These are phyloP conservation scores for Pterocles burchelli DNA, from an alignment of 2,113 vertebrate species.

Conservation along the genomic window DNA sequence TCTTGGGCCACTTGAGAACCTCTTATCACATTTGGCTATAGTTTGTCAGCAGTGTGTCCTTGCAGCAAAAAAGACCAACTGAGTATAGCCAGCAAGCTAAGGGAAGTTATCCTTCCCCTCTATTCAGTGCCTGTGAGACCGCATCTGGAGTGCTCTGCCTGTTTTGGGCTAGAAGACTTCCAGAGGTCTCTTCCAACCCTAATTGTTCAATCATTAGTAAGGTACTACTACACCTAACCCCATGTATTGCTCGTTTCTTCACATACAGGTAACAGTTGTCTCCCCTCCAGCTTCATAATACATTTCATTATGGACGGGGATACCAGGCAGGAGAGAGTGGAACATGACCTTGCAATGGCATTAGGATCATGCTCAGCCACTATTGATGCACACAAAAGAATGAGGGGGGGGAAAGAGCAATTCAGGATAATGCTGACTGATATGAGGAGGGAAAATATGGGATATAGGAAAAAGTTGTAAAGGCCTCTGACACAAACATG, in stretches of 20 bases:
- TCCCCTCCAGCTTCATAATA: accelerated
- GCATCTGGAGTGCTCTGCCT: neutral
- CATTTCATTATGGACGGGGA: neutral
- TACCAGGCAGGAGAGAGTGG: neutral
- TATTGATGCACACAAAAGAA: neutral
- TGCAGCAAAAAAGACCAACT: neutral
- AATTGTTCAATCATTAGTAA: neutral
- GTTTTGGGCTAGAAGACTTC: neutral
- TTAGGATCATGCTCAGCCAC: neutral
- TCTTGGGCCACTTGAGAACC: neutral
- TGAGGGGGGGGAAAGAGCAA: accelerated
- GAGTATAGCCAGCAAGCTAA: accelerated
- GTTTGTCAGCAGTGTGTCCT: neutral
- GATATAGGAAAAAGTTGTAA: neutral
- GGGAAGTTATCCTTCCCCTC: neutral
- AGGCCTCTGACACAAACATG: neutral
- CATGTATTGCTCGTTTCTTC: accelerated
- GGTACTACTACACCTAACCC: neutral
- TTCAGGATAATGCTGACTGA: neutral
- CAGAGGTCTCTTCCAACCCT: neutral
- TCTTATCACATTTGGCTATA: neutral
- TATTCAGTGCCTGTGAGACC: neutral
- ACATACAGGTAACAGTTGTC: neutral
- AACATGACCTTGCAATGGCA: neutral
- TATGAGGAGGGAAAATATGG: neutral